Base-by-base conservation (phyloP, 1,140 invertebrate species). In the Polyergus mexicanus region DNA sequence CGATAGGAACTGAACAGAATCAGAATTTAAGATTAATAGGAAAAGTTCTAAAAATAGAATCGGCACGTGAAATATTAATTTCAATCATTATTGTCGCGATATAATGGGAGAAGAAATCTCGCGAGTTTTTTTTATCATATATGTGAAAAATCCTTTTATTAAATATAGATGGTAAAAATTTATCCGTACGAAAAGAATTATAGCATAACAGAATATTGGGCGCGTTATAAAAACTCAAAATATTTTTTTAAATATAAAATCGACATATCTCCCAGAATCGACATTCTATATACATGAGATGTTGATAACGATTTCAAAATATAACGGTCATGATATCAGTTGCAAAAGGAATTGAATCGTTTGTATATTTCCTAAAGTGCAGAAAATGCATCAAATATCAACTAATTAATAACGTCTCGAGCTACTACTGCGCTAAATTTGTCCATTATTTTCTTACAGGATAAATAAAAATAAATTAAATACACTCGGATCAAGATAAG, bases 381-480 rank as follows among this genome's bases (percentile, higher is more conserved):
- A 58, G 58, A 54, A 35, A 11, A n/a, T 41, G 47, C 51, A 41
- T 60, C 41, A 71, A 51, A 71, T 71, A 81, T 80, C 19, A 54
- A 60, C 38, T 58, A 38, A 69, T 80, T 38, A 51, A 16, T 71
- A 58, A 25, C 25, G 41, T 81, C 51, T 81, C 38, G 38, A 78
- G 47, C 22, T 54, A n/a, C 60, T 22, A 41, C 44, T 41, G 35
- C 8, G 10, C 25, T 60, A 71, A 69, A 80, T 3, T 69, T 22
- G 5, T 58, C 47, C 41, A 62, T 11, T 8, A 65, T 10, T 6
- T 28, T 6, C n/a, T 44, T 10, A 8, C 35, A 51, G 51, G 60
- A 81, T 81, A 71, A 71, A 81, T 81, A 60, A 54, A 81, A 81
- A 58, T 69, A 81, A 81, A 71, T 81, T 69, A 80, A 11, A 44